Evolutionary conservation across 2,888 invertebrate genomes (phyloP).

Genomic region (Stenichneumon culpator): DNA sequence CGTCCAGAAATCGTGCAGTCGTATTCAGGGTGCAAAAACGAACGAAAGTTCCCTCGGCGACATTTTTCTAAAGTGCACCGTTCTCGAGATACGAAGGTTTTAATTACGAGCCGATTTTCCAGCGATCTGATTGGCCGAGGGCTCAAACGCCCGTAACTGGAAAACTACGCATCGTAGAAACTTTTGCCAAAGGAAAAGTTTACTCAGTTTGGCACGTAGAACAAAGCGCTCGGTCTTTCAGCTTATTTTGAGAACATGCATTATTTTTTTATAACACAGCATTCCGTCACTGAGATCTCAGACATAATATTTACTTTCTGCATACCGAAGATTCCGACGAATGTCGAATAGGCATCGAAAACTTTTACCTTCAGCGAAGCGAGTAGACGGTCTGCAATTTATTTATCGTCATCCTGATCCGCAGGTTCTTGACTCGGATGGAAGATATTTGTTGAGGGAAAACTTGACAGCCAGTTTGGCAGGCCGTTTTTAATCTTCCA

Average conservation of each 20-base stretch:
- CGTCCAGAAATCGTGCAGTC: neutral
- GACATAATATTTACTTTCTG: neutral
- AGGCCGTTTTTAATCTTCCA: no score
- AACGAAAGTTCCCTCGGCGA: neutral
- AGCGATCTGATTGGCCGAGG: neutral
- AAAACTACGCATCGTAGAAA: neutral
- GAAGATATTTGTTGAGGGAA: conserved; percentile 4
- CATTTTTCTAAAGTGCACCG: neutral
- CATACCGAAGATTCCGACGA: neutral
- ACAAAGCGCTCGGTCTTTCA: no score
- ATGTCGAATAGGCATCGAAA: neutral
- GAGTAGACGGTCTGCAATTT: neutral
- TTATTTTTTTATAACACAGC: no score
- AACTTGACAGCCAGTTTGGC: neutral
- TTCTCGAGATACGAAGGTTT: neutral
- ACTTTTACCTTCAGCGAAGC: neutral
- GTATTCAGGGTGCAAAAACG: neutral
- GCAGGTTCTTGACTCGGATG: neutral
- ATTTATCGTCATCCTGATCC: neutral
- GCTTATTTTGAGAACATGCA: no score
- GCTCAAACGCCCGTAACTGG: neutral
- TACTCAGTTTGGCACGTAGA: neutral
- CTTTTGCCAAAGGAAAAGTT: neutral
- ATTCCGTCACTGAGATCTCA: conserved; percentile 5
- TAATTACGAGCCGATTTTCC: neutral